phyloP scores from a whole-genome alignment of 2,113 vertebrate species.

The Brachypteracias leptosomus region DNA sequence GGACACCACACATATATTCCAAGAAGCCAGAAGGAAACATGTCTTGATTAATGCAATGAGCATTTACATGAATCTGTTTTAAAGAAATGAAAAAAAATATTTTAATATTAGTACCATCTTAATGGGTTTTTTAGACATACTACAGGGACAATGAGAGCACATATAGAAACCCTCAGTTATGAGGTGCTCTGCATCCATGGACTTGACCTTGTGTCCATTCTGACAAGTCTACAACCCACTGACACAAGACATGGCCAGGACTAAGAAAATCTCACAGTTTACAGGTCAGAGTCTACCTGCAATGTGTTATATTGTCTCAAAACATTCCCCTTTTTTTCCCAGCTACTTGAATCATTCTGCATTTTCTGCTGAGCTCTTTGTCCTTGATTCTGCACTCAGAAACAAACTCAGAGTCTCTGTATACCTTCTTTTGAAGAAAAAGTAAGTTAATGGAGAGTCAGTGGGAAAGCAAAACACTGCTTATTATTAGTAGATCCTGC shows the following conservation, averaged over 20 bases:
- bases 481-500: neutral
- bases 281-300: neutral
- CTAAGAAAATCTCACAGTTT: neutral
- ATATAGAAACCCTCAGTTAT: fast-evolving
- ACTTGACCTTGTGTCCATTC: neutral
- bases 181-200: neutral
- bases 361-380: neutral
- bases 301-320: neutral
- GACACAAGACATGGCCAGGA: neutral
- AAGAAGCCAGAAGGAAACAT: neutral
- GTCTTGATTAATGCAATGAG: neutral
- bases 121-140: neutral
- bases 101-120: neutral
- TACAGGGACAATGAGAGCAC: neutral
- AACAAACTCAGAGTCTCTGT: neutral
- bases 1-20: neutral
- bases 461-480: neutral
- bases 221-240: neutral
- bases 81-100: neutral
- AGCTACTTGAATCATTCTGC: neutral
- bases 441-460: neutral
- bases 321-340: neutral
- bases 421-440: neutral
- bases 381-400: neutral
- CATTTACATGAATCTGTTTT: neutral